A percentile compares a stretch with the other conserved stretches of the same genome.
Conservation (phyloP, 2,797 vertebrate species). For the Phalanger gymnotis region DNA sequence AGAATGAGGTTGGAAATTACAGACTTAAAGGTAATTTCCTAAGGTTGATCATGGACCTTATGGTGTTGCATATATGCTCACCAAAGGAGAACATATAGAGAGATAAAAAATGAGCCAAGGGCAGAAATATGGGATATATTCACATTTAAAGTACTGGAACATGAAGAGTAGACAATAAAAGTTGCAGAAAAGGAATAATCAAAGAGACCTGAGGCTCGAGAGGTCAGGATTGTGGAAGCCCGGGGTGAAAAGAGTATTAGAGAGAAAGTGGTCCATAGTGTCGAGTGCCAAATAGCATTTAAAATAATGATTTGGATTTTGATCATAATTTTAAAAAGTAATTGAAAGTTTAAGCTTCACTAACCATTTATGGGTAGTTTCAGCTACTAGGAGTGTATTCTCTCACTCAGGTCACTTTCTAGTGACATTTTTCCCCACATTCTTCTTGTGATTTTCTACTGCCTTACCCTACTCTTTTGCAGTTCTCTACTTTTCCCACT, state of each 20-base stretch:
- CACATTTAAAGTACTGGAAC: neutral
- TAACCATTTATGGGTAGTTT: neutral
- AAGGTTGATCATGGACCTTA: neutral
- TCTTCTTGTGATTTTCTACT: neutral
- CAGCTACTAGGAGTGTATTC: neutral
- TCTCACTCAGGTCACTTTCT: neutral
- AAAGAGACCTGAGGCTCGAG: neutral
- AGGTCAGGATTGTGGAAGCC: neutral
- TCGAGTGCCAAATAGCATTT: neutral
- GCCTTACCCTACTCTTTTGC: neutral
- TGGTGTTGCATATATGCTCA: neutral
- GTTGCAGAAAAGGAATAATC: neutral
- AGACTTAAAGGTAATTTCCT: neutral
- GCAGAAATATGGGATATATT: neutral
- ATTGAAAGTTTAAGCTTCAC: neutral
- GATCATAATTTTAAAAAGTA: neutral
- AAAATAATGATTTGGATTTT: neutral
- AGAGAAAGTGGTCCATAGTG: neutral
- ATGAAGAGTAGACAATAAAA: neutral
- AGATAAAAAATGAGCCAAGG: neutral
- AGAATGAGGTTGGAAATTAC: neutral
- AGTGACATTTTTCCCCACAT: neutral
- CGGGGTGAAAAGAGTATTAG: neutral
- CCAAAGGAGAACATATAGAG: neutral
- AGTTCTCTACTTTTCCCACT: neutral